Evolutionary conservation across 2,888 invertebrate species (phyloP).

Genomic region (Frankliniella fusca): DNA sequence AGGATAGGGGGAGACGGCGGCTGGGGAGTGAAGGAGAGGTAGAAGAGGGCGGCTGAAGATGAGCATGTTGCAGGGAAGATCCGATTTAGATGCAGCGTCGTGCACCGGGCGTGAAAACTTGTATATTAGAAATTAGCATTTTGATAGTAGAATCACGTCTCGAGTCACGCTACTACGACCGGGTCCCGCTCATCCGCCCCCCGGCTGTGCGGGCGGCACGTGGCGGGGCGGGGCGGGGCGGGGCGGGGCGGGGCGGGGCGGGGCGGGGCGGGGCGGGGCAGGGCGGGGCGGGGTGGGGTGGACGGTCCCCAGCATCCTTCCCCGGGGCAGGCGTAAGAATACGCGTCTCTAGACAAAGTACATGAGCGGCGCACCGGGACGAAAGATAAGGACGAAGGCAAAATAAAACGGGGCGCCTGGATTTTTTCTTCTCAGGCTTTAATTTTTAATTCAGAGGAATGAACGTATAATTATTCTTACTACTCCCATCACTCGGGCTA

Average conservation of each 20-base stretch:
- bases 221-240: neutral
- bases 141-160: conserved; percentile 21
- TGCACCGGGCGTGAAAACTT: conserved; percentile 22
- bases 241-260: neutral
- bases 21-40: neutral
- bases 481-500: too few species aligned
- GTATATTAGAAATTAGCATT: conserved; percentile 27
- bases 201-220: neutral
- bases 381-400: neutral
- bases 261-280: neutral
- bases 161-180: conserved; percentile 4
- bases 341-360: neutral
- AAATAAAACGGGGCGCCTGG: too few species aligned
- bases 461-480: too few species aligned
- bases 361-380: neutral
- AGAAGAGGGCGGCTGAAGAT: neutral
- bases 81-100: conserved; percentile 21
- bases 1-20: neutral
- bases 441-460: too few species aligned
- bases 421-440: too few species aligned
- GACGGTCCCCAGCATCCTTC: neutral
- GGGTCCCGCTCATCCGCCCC: neutral
- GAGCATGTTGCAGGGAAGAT: conserved; percentile 9
- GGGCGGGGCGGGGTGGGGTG: neutral
- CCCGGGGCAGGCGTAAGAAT: neutral